A percentile compares a stretch with the other conserved stretches of the same genome.
Conservation (phyloP, 2,797 vertebrate species). For the Paramormyrops hopkinsi region DNA sequence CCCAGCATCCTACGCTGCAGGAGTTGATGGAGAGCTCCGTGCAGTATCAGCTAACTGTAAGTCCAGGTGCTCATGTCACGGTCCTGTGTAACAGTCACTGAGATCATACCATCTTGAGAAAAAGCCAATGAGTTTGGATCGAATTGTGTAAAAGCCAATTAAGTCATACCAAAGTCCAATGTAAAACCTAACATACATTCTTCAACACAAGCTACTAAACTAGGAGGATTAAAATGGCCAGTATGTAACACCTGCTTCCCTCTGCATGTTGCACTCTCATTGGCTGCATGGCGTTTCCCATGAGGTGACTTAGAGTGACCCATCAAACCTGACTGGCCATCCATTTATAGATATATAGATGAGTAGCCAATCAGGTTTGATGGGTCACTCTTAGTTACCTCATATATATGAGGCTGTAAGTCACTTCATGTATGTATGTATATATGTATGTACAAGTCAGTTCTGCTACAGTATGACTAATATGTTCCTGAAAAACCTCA, state of each 20-base stretch:
- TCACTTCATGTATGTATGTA: not conserved
- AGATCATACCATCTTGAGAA: not conserved
- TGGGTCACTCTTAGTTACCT: not conserved
- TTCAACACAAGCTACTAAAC: not conserved
- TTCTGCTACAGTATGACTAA: not conserved
- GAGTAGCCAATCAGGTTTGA: not conserved
- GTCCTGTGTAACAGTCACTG: not conserved
- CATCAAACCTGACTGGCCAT: not conserved
- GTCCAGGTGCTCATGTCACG: slow-evolving; percentile 42
- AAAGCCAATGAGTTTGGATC: not conserved
- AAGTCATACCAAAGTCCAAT: not conserved
- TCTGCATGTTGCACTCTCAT: not conserved
- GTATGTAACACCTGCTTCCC: not conserved
- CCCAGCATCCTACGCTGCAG: slow-evolving; percentile 70
- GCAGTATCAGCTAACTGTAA: slow-evolving; percentile 67
- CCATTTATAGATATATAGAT: not conserved
- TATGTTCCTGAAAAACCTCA: not conserved
- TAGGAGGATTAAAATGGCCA: not conserved
- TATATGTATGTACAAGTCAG: not conserved
- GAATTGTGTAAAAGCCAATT: not conserved
- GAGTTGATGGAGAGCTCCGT: slow-evolving; percentile 61
- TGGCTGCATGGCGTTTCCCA: not conserved
- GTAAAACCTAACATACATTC: not conserved
- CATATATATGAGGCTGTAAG: not conserved
- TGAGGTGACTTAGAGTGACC: not conserved